Conservation (phyloP, 2,888 invertebrate species). For the Sarcophaga caerulescens region DNA sequence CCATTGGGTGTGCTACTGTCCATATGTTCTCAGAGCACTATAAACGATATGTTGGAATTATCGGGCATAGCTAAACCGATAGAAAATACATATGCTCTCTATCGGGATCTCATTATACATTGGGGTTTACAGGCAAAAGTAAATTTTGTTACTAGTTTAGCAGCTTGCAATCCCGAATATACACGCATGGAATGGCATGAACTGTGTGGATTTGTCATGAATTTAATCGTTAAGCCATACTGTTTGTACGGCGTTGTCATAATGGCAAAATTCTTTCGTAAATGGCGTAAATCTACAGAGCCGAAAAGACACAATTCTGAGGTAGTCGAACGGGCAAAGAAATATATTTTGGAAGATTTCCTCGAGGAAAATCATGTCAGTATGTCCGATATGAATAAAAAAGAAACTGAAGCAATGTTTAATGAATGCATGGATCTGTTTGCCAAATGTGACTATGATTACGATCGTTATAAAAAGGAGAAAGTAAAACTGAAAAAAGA, state of each 20-base stretch:
- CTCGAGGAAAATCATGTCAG: slow-evolving; percentile 80
- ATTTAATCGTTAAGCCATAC: slow-evolving; percentile 79
- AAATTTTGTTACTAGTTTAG: slow-evolving; percentile 77
- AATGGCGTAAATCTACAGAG: slow-evolving; percentile 76
- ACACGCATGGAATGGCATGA: slow-evolving; percentile 75
- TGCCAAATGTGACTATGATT: slow-evolving; percentile 78
- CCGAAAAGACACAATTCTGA: slow-evolving; percentile 72
- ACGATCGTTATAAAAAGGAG: slow-evolving; percentile 78
- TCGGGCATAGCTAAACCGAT: slow-evolving; percentile 74
- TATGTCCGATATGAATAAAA: slow-evolving; percentile 78
- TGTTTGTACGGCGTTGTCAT: slow-evolving; percentile 80
- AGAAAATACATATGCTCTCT: slow-evolving; percentile 76
- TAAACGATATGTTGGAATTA: slow-evolving; percentile 76
- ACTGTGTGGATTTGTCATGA: slow-evolving; percentile 78
- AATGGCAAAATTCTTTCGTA: slow-evolving; percentile 79
- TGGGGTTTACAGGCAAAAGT: slow-evolving; percentile 78
- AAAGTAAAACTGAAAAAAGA: slow-evolving; percentile 75
- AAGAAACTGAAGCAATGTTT: slow-evolving; percentile 78
- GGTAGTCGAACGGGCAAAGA: slow-evolving; percentile 81
- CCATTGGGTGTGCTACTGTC: slow-evolving; percentile 75
- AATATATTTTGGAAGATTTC: slow-evolving; percentile 83
- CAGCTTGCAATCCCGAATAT: slow-evolving; percentile 79
- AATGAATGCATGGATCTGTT: slow-evolving; percentile 76
- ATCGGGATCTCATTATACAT: slow-evolving; percentile 77
- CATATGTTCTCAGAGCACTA: slow-evolving; percentile 75